Base-by-base conservation (phyloP, 2,888 invertebrate species). In the Dicyrtomina minuta region DNA sequence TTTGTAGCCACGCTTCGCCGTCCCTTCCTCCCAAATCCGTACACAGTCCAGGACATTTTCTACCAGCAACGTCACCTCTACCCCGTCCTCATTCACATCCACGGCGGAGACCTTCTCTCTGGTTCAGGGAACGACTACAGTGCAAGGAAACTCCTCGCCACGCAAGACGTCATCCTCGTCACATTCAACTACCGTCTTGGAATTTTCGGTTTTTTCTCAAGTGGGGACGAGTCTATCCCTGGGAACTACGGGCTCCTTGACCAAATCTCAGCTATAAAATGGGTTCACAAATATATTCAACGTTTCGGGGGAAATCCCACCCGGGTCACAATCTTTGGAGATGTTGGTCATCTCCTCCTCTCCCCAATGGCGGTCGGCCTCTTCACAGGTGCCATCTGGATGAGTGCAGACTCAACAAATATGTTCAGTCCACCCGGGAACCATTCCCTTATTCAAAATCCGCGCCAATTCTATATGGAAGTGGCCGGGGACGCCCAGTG, bases 291-390 rank as follows among this genome's bases (percentile, higher is more conserved):
- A 17, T 73, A 76, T 41, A 74, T 77, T 49, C 75, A 76, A 39
- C 51, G 73, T n/a, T 77, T 77, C 64, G 75, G 77, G 51, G 77
- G 77, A n/a, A 74, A 77, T 51, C 72, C 75, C 0, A 56, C 70
- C 2, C 62, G 75, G 20, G 71, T 76, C 6, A 73, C 75, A 2
- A 70, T 77, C 24, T 76, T 75, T 46, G 77, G 76, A 12, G 73
- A 72, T 27, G 74, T 75, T 22, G 74, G 73, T 43, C 71, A 74
- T 43, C 66, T 78, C 22, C 68, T 76, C 0, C 41, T 77, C 46
- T 72, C 74, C 8, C 70, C 69, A 17, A 26, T 62, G 67, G 65
- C 72, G 2, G 66, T 20, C 15, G 69, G 64, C 1, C 66, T 78
- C 8, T 78, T 77, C 53, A 71, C 74, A 24, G 72, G 67, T 2